Evolutionary conservation across 2,113 vertebrate genomes (phyloP), one percentile per base, ranked within the genome.

Genomic region (Mesembrinibis cayennensis): DNA sequence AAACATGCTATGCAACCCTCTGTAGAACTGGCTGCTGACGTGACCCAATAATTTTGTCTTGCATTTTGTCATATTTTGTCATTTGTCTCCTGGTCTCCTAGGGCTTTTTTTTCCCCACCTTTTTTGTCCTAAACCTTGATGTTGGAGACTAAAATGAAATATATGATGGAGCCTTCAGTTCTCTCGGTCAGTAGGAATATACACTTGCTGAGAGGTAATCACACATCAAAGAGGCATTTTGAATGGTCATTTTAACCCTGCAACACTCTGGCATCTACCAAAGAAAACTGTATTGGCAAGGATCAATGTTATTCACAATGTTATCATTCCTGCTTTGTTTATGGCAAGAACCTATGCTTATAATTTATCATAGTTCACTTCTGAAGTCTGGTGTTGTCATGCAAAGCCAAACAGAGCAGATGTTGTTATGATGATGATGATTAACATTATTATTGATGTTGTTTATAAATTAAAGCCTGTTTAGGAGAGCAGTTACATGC

Each of bases 341-440:
- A 77, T 62, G 66, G 67, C 55, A 85, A 50, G 50, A 94, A 80
- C 14, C 11, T 69, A 34, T 42, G 47, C 65, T 88, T 85, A 55
- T 36, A 40, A 93, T 81, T 94, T 86, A 55, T 86, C 53, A 25
- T 4, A 52, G 53, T 11, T 93, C 55, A 52, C 45, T 80, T 93
- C 87, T 71, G 74, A 93, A 77, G 38, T 45, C 87, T 79, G 66
- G 2, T 34, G 49, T 17, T 82, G 42, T 55, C 53, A 47, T 13
- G 50, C 70, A 86, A 93, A 97, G 42, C 22, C 58, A 70, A 94
- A 65, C 22, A 55, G 87, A 96, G 61, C 78, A 95, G 93, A 45
- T 91, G 85, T 82, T 95, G 81, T 74, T 36, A 70, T 67, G 73
- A 87, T 2, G 38, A 70, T 69, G 27, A 69, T 66, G 2, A 94